phyloP scores from a whole-genome alignment of 2,888 invertebrate genomes.

The Euplagia quadripunctaria region DNA sequence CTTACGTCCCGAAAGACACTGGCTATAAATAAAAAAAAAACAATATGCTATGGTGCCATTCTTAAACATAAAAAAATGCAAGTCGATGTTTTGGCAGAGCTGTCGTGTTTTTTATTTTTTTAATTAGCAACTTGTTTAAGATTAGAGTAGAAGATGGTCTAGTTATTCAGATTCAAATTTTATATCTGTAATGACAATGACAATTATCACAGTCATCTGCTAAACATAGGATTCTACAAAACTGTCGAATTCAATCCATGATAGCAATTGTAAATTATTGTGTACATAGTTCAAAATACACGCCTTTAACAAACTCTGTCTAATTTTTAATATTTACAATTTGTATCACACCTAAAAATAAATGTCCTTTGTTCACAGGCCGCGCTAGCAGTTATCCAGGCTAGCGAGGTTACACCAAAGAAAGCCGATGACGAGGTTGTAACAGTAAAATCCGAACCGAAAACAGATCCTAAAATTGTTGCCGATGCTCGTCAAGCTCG shows the following conservation, averaged over 20 bases:
- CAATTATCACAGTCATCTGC: not conserved
- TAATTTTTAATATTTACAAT: not conserved
- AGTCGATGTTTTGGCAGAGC: not conserved
- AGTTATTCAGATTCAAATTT: not conserved
- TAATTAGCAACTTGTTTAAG: too few species aligned
- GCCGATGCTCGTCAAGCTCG: conserved; percentile 62
- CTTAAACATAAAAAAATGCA: too few species aligned
- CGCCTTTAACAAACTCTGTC: not conserved
- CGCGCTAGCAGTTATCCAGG: conserved; percentile 71
- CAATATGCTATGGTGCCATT: too few species aligned
- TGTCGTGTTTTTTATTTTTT: too few species aligned
- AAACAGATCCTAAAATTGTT: conserved; percentile 50
- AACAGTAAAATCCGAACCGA: conserved; percentile 15
- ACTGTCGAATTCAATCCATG: too few species aligned
- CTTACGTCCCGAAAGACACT: not conserved
- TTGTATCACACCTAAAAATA: not conserved
- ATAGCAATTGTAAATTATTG: too few species aligned
- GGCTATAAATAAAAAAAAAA: too few species aligned
- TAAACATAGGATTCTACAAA: too few species aligned
- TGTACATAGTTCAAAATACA: not conserved
- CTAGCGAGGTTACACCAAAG: conserved; percentile 68
- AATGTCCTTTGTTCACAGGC: conserved; percentile 67
- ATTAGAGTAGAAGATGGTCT: not conserved
- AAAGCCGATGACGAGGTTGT: conserved; percentile 26
- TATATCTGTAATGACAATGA: not conserved